phyloP scores from a whole-genome alignment of 1,140 invertebrate species.

The Eufriesea mexicana region DNA sequence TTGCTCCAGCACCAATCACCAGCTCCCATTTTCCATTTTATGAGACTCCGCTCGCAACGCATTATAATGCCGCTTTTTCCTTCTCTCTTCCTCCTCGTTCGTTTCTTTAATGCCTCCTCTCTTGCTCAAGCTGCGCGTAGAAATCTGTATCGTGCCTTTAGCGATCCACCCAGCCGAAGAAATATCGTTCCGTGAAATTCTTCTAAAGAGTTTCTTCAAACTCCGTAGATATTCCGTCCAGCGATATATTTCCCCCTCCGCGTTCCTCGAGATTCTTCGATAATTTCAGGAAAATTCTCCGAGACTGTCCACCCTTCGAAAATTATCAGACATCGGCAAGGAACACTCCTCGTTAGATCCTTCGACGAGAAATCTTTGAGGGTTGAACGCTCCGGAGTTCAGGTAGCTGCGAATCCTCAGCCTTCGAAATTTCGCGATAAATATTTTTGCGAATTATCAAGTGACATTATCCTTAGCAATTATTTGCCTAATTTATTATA shows the following conservation, averaged over 20 bases:
- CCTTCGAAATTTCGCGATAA: no score
- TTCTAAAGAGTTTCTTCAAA: slow-evolving; percentile 23
- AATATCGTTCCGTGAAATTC: slow-evolving; percentile 15
- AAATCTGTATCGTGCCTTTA: slow-evolving; percentile 10
- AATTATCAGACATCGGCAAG: neutral
- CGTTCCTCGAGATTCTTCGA: neutral
- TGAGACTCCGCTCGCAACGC: neutral
- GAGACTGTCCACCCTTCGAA: no score
- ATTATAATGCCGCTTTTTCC: neutral
- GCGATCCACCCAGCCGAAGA: slow-evolving; percentile 22
- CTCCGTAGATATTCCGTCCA: neutral
- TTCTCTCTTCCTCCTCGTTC: neutral
- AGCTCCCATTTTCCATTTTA: slow-evolving; percentile 28
- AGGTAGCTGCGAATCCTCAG: no score
- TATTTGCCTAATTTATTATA: no score
- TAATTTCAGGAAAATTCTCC: neutral
- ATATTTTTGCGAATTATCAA: no score
- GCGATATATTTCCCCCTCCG: neutral
- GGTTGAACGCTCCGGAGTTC: no score
- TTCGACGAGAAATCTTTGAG: no score
- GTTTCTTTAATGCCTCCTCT: neutral
- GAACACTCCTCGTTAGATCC: no score
- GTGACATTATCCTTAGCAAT: no score
- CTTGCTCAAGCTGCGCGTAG: neutral
- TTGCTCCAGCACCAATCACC: neutral